These are phyloP conservation scores for Mobula birostris DNA, from an alignment of 2,113 vertebrate genomes.

Conservation along the genomic window DNA sequence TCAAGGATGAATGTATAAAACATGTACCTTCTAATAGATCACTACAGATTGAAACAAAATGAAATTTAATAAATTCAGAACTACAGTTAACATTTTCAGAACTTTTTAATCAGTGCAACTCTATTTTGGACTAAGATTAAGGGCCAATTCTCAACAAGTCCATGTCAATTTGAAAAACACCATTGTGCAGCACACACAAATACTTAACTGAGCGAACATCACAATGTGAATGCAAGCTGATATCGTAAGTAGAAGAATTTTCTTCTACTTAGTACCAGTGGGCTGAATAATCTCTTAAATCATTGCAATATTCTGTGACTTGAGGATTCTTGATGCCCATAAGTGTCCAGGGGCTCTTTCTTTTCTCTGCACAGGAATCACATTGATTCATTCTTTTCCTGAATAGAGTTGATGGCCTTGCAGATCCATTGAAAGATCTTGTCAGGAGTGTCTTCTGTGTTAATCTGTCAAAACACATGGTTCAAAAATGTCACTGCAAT, in stretches of 20 bases:
- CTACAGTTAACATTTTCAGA: neutral
- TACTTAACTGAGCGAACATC: neutral
- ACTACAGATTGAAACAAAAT: neutral
- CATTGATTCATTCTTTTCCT: constrained; percentile 46
- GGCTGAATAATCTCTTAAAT: neutral
- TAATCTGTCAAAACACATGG: constrained; percentile 59
- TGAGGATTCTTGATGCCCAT: neutral
- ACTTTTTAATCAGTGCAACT: neutral
- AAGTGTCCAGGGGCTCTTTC: neutral
- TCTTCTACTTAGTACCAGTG: neutral
- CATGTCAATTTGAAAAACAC: too few species aligned
- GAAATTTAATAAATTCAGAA: neutral
- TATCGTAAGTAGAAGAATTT: neutral
- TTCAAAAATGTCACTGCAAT: neutral
- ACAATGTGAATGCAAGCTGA: neutral
- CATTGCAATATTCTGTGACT: neutral
- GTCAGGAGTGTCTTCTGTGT: constrained; percentile 74
- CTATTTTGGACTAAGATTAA: neutral
- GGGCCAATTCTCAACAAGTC: neutral
- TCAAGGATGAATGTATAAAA: neutral
- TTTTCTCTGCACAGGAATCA: neutral
- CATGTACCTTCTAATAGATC: neutral
- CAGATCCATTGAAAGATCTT: constrained; percentile 80
- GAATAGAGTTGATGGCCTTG: constrained; percentile 63
- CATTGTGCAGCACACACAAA: too few species aligned